Evolutionary conservation across 2,797 vertebrate genomes (phyloP).

Genomic region (Neostethus bicornis): DNA sequence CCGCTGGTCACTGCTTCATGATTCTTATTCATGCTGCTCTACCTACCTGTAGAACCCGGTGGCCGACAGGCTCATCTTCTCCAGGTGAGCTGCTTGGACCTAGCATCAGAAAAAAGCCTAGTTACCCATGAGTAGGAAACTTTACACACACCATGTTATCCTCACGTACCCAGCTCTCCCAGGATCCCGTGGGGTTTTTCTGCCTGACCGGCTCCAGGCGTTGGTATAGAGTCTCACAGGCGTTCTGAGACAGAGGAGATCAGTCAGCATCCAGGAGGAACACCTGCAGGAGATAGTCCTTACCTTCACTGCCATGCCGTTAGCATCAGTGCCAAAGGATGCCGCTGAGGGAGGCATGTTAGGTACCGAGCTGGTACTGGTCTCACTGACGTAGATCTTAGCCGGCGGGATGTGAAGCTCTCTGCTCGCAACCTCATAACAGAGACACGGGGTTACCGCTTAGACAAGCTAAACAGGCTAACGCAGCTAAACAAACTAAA

Average conservation of each 20-base stretch:
- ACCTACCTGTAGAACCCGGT: constrained; percentile 83
- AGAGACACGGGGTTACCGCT: no score
- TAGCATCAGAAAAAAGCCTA: constrained; percentile 27
- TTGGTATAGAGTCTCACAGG: constrained; percentile 86
- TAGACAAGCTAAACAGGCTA: no score
- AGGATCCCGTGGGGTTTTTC: constrained; percentile 83
- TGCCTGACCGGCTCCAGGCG: constrained; percentile 85
- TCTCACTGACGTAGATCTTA: constrained; percentile 87
- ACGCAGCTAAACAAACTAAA: no score
- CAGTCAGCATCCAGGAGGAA: no score
- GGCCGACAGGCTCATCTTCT: constrained; percentile 88
- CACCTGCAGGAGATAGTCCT: not conserved
- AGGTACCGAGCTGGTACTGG: constrained; percentile 84
- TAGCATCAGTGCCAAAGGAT: constrained; percentile 88
- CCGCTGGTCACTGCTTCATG: not conserved
- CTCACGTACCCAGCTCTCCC: constrained; percentile 86
- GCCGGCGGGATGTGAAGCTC: constrained; percentile 86
- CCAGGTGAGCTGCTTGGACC: constrained; percentile 81
- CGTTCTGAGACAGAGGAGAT: constrained; percentile 70
- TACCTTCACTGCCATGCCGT: constrained; percentile 91
- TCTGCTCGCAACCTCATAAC: constrained; percentile 85
- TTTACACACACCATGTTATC: not conserved
- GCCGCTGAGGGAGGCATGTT: constrained; percentile 83
- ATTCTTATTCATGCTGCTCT: not conserved
- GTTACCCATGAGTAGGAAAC: not conserved